These are phyloP conservation scores for Ammospiza nelsoni DNA, from an alignment of 2,113 vertebrate species.

Conservation along the genomic window DNA sequence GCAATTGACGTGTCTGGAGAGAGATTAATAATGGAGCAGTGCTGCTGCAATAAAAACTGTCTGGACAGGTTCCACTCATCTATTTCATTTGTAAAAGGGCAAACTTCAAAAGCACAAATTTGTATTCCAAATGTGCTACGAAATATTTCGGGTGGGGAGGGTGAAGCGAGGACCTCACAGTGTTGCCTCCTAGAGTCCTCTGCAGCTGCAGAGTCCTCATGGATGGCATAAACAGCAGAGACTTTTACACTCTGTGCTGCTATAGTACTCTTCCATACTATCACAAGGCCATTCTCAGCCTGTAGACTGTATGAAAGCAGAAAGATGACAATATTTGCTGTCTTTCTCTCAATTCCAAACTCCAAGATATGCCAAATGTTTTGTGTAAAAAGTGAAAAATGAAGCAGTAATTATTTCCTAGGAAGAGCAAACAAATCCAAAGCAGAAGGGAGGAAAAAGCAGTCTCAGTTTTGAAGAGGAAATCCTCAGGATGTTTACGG, in stretches of 20 bases:
- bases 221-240: neutral
- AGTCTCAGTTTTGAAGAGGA: neutral
- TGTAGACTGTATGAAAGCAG: neutral
- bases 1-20: neutral
- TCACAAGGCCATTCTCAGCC: neutral
- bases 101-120: neutral
- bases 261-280: neutral
- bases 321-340: neutral
- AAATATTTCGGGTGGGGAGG: neutral
- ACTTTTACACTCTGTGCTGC: neutral
- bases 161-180: neutral
- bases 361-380: neutral
- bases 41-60: neutral
- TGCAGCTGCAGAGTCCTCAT: neutral
- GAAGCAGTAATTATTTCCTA: neutral
- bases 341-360: neutral
- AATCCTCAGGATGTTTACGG: neutral
- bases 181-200: neutral
- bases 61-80: neutral
- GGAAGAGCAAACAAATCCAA: neutral
- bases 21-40: neutral
- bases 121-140: neutral
- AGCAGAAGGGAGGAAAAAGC: neutral
- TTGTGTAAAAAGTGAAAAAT: neutral
- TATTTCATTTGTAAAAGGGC: neutral